Conservation (phyloP, 2,113 vertebrate genomes). For the Manacus vitellinus region DNA sequence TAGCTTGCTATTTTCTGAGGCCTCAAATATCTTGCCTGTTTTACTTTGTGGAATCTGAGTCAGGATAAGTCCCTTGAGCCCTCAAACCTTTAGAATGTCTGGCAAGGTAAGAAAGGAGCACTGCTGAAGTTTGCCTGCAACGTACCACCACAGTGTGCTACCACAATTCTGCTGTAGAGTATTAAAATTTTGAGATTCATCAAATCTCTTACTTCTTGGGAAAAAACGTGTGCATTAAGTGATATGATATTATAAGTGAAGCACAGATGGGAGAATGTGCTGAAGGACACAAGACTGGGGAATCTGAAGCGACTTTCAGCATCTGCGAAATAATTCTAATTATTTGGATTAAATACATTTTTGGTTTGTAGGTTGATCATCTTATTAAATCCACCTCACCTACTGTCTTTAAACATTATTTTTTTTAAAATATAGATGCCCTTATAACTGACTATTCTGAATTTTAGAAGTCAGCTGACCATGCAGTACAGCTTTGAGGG, state of each 20-base stretch:
- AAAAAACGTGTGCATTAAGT: not conserved
- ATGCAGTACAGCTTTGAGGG: not conserved
- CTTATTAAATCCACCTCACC: not conserved
- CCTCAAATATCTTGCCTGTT: not conserved
- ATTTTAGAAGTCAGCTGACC: not conserved
- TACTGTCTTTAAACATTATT: not conserved
- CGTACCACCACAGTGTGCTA: not conserved
- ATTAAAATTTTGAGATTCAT: not conserved
- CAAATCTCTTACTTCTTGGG: not conserved
- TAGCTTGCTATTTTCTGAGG: not conserved
- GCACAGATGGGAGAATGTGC: not conserved
- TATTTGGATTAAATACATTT: not conserved
- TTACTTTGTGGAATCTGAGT: not conserved
- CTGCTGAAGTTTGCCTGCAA: not conserved
- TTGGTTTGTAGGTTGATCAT: not conserved
- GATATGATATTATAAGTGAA: not conserved
- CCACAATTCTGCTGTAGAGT: not conserved
- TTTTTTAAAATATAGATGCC: not conserved
- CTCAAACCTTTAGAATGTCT: not conserved
- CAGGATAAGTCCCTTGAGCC: not conserved
- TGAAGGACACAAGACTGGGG: not conserved
- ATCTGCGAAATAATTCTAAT: not conserved
- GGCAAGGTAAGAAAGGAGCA: not conserved
- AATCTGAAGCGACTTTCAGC: not conserved
- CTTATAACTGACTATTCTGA: not conserved